Base-by-base conservation (phyloP, 2,113 vertebrate genomes). In the Nicator chloris region DNA sequence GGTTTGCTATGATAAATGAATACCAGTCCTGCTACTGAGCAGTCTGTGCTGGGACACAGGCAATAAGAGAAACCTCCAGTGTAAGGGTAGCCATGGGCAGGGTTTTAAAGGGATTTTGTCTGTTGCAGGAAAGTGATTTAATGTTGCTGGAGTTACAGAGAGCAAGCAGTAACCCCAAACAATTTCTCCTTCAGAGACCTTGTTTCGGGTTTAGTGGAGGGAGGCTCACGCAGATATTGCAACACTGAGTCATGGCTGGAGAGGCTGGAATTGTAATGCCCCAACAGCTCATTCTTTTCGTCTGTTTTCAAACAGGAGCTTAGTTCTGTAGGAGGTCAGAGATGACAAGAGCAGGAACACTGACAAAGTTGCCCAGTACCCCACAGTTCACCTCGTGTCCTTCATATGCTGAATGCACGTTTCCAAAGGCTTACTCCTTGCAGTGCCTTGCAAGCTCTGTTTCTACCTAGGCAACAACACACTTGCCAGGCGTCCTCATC, bases 321-420 rank as follows among this genome's bases (percentile, higher is more conserved):
- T 9, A 22, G 30, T 51, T 75, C 66, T 72, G 39, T 10, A 81
- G 45, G 20, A 94, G 40, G 28, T 66, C 39, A 47, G 3, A 59
- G 44, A 49, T 37, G 10, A 66, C 47, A 47, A 45, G 47, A 72
- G 24, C 69, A 35, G 39, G 39, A 88, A 63, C 26, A 21, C 28
- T 57, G 57, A 51, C 39, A 39, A 78, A 69, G 39, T 30, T 82
- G 24, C 8, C 66, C 42, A 45, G 63, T 57, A 31, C 18, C n/a
- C 49, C 44, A 5, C 50, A 77, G 59, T 21, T 59, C 24, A 35
- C 19, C 30, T 54, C 2, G 0, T 18, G 23, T 24, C 75, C 22
- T 70, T 47, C 80, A 54, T 39, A 5, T 5, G 17, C 47, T 5
- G 2, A 37, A 49, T 7, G 7, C 11, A 6, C 0, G 0, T 72